Base-by-base conservation (phyloP, 2,888 invertebrate genomes). In the Brenthis ino region DNA sequence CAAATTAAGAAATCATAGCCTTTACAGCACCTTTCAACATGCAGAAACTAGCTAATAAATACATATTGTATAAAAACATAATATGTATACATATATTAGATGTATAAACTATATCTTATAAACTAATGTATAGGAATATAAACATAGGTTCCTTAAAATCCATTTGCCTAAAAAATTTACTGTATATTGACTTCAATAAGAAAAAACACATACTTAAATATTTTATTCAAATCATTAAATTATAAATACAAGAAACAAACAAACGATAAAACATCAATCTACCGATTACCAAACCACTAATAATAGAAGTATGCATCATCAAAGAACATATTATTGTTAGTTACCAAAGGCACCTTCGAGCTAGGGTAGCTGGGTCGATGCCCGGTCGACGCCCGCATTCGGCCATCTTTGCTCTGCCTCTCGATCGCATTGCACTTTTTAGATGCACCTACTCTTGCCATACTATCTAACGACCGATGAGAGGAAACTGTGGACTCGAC, bases 381-480 rank as follows among this genome's bases (percentile, higher is more conserved):
- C 69, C 93, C 93, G 92, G 93, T 91, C 92, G 89, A 77, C 88
- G 91, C 85, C 91, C 91, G 88, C 85, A 80, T 85, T 88, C 84
- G 88, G 87, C 80, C 79, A 77, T 79, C 76, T 80, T 83, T 84
- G 84, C 80, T 86, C 84, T 81, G 82, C 82, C 82, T 84, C 86
- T 80, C 83, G 88, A 89, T 89, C 90, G 90, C 82, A 87, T 87
- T 90, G 92, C 92, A 89, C 87, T 92, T 92, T 93, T 92, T 93
- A 93, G 92, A 93, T 88, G 89, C 90, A 89, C 92, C 92, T 92
- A 91, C 92, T 91, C 85, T 81, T 81, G 84, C 83, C 82, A 82
- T 90, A 89, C 88, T 91, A 91, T 93, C 92, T 92, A 93, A 92
- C 91, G 85, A 84, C 83, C 67, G 86, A 68, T 83, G 82, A 85